Conservation (phyloP, 2,797 vertebrate genomes). For the Ctenopoma multispine region DNA sequence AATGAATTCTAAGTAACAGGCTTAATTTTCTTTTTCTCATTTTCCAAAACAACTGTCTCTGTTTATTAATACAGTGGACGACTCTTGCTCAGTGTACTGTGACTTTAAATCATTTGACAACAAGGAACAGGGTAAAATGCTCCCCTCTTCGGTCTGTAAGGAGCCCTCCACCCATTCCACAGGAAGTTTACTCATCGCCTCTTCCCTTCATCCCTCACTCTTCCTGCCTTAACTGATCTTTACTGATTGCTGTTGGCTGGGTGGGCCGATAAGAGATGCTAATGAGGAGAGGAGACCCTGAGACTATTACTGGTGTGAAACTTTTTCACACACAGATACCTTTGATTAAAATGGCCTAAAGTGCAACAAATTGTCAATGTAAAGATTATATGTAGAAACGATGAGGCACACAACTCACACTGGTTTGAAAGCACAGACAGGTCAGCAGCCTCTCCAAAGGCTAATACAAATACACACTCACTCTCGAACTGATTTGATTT, state of each 20-base stretch:
- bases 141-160: constrained; percentile 64
- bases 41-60: constrained; percentile 40
- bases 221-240: constrained; percentile 78
- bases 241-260: constrained; percentile 75
- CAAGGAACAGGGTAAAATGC: constrained; percentile 51
- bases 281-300: constrained; percentile 59
- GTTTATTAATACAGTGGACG: constrained; percentile 65
- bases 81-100: constrained; percentile 47
- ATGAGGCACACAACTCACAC: not conserved
- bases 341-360: not conserved
- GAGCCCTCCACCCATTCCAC: constrained; percentile 76
- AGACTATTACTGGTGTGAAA: constrained; percentile 36
- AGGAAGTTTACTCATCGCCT: constrained; percentile 81
- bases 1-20: constrained; percentile 17
- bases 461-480: constrained; percentile 4
- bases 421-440: constrained; percentile 1
- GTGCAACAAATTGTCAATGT: not conserved
- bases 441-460: not conserved
- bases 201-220: constrained; percentile 75
- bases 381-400: not conserved
- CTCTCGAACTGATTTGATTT: constrained; percentile 23
- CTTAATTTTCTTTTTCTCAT: constrained; percentile 57
- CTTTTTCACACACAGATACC: constrained; percentile 23
- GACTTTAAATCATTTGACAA: constrained; percentile 42
- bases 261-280: constrained; percentile 75